Evolutionary conservation across 2,888 invertebrate genomes (phyloP).

Genomic region (Ectropis crepuscularia): DNA sequence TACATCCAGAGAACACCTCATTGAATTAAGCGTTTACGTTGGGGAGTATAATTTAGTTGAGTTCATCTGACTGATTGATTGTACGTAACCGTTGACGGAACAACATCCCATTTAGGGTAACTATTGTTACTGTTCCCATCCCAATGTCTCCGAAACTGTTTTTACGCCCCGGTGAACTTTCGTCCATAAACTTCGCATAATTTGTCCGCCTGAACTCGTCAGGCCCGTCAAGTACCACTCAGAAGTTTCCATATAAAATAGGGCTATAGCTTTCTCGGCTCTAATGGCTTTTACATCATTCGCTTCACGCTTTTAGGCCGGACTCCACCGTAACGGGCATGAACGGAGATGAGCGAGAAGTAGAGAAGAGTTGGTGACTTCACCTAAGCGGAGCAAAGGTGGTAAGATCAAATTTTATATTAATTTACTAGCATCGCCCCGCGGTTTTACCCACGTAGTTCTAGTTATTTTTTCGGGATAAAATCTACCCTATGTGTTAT

Average conservation of each 20-base stretch:
- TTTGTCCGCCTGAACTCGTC: conserved; percentile 27
- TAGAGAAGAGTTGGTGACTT: background rate
- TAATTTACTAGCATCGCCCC: no score
- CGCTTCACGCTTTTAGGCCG: conserved; percentile 15
- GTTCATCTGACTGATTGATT: no score
- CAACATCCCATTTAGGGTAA: background rate
- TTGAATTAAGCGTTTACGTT: no score
- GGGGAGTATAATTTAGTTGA: no score
- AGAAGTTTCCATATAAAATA: conserved; percentile 37
- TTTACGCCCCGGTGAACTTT: conserved; percentile 25
- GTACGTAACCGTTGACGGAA: no score
- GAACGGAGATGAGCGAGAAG: no score
- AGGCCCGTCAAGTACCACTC: conserved; percentile 30
- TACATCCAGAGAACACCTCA: no score
- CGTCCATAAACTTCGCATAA: conserved; percentile 34
- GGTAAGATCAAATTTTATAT: no score
- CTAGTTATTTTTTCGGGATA: no score
- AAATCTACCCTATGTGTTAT: no score
- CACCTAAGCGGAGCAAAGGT: background rate
- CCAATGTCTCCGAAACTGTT: conserved; percentile 16
- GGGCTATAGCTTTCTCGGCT: conserved; percentile 20
- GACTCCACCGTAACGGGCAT: background rate
- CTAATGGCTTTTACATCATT: conserved; percentile 29
- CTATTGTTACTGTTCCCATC: background rate
- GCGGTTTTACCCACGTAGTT: no score